Evolutionary conservation across 2,888 invertebrate genomes (phyloP), one percentile per base, ranked within the genome.

Genomic region (Amphipyra tragopoginis): DNA sequence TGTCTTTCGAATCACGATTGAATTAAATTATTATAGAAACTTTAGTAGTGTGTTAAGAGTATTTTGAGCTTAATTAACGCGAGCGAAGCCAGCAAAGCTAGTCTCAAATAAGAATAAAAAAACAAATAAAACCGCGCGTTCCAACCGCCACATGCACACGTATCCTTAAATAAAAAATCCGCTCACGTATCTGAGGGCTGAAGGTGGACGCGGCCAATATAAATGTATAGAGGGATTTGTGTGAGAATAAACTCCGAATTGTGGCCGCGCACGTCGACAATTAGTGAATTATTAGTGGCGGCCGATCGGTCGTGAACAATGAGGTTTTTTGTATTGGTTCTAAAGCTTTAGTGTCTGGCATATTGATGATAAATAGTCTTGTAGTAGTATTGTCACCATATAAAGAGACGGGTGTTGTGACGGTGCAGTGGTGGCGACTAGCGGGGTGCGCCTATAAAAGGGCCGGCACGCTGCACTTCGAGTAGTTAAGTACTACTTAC

Each of bases 161-260:
- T 5, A n/a, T 8, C 79, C 69, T 78, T 77, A 75, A 64, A 71
- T 80, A 77, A 69, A 75, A 79, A 92, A 70, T 75, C 92, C 5
- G 60, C 72, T 90, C 93, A 93, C 93, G 93, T 92, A 72, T 76
- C 78, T 43, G 64, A 69, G 79, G 84, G 80, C 84, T 84, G 89
- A 92, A 93, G 93, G 93, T 93, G 88, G 90, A 86, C 87, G 88
- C 85, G 82, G 86, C 93, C 93, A 94, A 93, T 94, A 94, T 93
- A 94, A 93, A 93, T 94, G 93, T 93, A 94, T 93, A 89, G 93
- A 89, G 84, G 93, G 93, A 92, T 93, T 93, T 92, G 90, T 87
- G 83, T 81, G 83, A 79, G 86, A 88, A 89, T 89, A 88, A 88
- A 89, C 87, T 77, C 48, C 65, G 57, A 71, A 77, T 81, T 65